Conservation (phyloP, 2,888 invertebrate species). For the Habrosyne pyritoides region DNA sequence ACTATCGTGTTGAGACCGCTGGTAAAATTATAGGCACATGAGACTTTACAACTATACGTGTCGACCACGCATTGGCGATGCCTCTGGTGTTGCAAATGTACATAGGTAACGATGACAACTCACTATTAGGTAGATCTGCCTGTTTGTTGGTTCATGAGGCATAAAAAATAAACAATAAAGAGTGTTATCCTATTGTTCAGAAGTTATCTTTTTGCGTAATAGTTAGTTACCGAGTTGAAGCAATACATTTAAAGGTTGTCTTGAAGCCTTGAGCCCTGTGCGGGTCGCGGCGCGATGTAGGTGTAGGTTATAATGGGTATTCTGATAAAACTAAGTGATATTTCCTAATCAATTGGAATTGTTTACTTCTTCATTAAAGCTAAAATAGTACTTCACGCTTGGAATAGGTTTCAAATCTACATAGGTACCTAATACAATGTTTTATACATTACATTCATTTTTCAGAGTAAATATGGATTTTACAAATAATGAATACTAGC, state of each 20-base stretch:
- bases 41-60: too few relatives aligned
- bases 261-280: neutral
- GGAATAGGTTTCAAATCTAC: neutral
- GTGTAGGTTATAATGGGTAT: neutral
- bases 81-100: too few relatives aligned
- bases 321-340: neutral
- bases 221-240: neutral
- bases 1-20: too few relatives aligned
- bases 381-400: neutral
- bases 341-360: neutral
- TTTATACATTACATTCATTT: too few relatives aligned
- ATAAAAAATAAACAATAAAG: too few relatives aligned
- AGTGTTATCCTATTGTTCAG: neutral
- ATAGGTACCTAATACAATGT: too few relatives aligned
- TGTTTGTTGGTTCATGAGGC: too few relatives aligned
- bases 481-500: neutral
- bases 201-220: neutral
- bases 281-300: neutral
- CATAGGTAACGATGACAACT: too few relatives aligned
- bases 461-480: neutral
- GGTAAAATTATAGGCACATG: too few relatives aligned
- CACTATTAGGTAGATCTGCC: too few relatives aligned
- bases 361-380: neutral
- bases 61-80: too few relatives aligned
- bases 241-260: neutral